These are phyloP conservation scores for Acrobasis suavella DNA, from an alignment of 2,888 invertebrate species.

Conservation along the genomic window DNA sequence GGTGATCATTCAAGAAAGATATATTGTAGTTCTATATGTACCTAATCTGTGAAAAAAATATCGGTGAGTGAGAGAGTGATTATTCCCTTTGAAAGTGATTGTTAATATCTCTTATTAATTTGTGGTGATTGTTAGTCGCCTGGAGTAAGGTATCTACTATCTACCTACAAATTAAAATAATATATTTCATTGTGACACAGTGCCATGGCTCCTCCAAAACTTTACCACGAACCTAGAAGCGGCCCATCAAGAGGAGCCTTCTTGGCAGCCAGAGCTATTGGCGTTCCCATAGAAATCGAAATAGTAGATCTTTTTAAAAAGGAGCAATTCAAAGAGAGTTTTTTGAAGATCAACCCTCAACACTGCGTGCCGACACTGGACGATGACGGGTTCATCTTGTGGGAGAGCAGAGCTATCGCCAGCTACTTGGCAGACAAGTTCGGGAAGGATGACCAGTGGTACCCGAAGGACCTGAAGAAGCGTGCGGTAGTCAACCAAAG, in stretches of 20 bases:
- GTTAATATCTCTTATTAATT: too few relatives aligned
- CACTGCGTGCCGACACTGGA: conserved; percentile 86
- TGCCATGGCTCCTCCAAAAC: conserved; percentile 48
- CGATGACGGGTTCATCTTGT: conserved; percentile 85
- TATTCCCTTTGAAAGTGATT: too few relatives aligned
- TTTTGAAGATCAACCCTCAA: conserved; percentile 84
- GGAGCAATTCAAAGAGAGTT: conserved; percentile 82
- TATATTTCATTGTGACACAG: too few relatives aligned
- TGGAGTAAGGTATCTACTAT: too few relatives aligned
- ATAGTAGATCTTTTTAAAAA: conserved; percentile 81
- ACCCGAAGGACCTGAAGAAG: conserved; percentile 82
- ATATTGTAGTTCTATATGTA: too few relatives aligned
- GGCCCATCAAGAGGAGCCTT: conserved; percentile 84
- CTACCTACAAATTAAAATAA: too few relatives aligned
- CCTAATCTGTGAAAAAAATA: too few relatives aligned
- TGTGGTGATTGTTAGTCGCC: too few relatives aligned
- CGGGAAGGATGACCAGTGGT: conserved; percentile 82
- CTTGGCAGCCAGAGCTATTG: conserved; percentile 81
- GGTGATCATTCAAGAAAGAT: too few relatives aligned
- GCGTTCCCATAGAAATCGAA: conserved; percentile 75
- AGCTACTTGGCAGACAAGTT: conserved; percentile 84
- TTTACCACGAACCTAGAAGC: conserved; percentile 84
- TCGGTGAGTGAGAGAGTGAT: too few relatives aligned
- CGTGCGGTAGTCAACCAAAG: conserved; percentile 84
- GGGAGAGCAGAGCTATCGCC: conserved; percentile 87